phyloP scores from a whole-genome alignment of 2,113 vertebrate genomes.

The Nothocercus julius region DNA sequence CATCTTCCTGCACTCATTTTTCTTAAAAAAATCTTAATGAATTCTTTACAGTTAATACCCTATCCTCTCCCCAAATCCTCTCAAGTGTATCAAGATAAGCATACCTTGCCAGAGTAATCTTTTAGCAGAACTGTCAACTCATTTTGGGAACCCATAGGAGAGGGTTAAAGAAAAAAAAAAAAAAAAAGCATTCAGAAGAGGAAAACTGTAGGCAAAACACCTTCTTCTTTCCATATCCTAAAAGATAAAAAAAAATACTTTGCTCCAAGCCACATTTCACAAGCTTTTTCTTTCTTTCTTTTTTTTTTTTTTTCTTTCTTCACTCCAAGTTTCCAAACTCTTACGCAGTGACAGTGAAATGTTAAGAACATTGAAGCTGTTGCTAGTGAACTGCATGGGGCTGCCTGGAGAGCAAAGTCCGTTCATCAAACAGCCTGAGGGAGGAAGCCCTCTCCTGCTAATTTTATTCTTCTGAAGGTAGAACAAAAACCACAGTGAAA shows the following conservation, averaged over 20 bases:
- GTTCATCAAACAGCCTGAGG: conserved; percentile 10
- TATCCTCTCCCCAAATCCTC: neutral
- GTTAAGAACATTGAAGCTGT: conserved; percentile 39
- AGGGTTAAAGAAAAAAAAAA: neutral
- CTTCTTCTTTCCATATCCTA: neutral
- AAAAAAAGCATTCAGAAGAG: neutral
- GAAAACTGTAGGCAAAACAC: neutral
- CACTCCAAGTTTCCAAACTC: neutral
- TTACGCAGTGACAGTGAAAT: conserved; percentile 31
- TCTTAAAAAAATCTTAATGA: neutral
- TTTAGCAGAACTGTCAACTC: neutral
- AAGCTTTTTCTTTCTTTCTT: neutral
- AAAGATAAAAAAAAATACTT: neutral
- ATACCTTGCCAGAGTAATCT: neutral
- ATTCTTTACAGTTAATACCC: neutral
- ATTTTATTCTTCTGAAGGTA: conserved; percentile 27
- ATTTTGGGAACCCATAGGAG: neutral
- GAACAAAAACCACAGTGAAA: neutral
- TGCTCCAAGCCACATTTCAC: neutral
- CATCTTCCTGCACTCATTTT: neutral
- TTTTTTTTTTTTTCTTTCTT: neutral
- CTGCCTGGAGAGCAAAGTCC: conserved; percentile 13
- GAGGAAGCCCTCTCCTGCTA: conserved; percentile 13
- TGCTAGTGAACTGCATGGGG: conserved; percentile 21
- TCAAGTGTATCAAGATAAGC: neutral